Evolutionary conservation across 2,888 invertebrate species (phyloP).

Genomic region (Hermaeophaga mercurialis): DNA sequence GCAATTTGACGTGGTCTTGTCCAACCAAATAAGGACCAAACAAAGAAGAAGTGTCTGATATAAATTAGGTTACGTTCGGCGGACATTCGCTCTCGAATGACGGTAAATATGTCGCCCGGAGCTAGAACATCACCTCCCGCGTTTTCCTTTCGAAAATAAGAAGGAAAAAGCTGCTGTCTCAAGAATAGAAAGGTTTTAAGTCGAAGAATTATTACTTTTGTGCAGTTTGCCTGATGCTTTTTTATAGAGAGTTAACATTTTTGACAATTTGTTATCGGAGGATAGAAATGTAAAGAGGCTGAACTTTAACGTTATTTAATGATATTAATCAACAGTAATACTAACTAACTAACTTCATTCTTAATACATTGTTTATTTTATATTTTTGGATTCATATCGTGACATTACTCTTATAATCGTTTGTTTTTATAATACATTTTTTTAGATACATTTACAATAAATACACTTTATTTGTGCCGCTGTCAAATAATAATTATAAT

Average conservation of each 20-base stretch:
- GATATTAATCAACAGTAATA: no score
- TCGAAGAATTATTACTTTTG: conserved; percentile 44
- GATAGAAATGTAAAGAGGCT: no score
- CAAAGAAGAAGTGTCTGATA: conserved; percentile 49
- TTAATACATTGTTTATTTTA: no score
- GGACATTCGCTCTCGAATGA: conserved; percentile 50
- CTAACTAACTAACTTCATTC: no score
- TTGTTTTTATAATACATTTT: no score
- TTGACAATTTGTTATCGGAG: background rate
- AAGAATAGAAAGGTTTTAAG: conserved; percentile 45
- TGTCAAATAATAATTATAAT: no score
- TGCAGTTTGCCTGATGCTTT: conserved; percentile 39
- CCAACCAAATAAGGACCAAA: conserved; percentile 47
- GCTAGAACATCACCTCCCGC: conserved; percentile 47
- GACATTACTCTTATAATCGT: no score
- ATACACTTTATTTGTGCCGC: no score
- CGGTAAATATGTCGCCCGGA: conserved; percentile 54
- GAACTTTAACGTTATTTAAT: no score
- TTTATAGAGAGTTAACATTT: conserved; percentile 11
- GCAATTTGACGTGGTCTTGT: conserved; percentile 36
- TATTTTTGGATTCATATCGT: no score
- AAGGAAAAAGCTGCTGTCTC: conserved; percentile 41
- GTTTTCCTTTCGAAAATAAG: conserved; percentile 32
- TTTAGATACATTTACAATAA: no score
- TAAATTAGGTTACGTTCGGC: conserved; percentile 54